A percentile compares a stretch with the other conserved stretches of the same genome.
Conservation (phyloP, 2,888 invertebrate species). For the Lottia gigantea region DNA sequence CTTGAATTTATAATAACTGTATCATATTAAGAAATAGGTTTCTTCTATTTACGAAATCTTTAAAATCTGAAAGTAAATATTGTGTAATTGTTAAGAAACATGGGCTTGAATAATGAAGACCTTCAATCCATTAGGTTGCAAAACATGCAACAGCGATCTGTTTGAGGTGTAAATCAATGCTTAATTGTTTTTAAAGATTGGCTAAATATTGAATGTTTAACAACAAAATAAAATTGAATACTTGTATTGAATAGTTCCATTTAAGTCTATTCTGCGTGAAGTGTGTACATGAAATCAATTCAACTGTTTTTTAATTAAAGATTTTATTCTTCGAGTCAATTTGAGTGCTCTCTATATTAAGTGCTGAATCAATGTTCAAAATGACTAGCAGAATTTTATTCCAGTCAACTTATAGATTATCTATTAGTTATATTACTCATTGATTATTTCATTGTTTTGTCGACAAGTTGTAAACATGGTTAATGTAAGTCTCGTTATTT, state of each 20-base stretch:
- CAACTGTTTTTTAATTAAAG: not conserved
- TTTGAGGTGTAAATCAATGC: not conserved
- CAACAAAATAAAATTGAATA: slow-evolving; percentile 5
- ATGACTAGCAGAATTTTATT: not conserved
- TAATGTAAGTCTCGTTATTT: slow-evolving; percentile 9
- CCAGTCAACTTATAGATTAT: not conserved
- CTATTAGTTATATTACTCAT: slow-evolving; percentile 1
- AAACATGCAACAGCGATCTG: too few species aligned
- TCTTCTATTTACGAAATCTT: too few species aligned
- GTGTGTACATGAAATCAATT: not conserved
- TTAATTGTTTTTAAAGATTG: not conserved
- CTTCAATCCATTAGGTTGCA: too few species aligned
- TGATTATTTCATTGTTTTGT: slow-evolving; percentile 7
- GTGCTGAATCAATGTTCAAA: not conserved
- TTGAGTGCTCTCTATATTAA: not conserved
- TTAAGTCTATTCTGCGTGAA: not conserved
- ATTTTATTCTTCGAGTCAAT: not conserved
- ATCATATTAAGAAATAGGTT: too few species aligned
- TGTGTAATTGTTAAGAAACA: too few species aligned
- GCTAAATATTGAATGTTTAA: slow-evolving; percentile 1
- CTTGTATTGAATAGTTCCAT: slow-evolving; percentile 5
- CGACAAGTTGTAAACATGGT: slow-evolving; percentile 9
- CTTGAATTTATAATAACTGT: too few species aligned
- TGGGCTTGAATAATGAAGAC: too few species aligned
- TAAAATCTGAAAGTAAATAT: too few species aligned